Evolutionary conservation across 2,888 invertebrate species (phyloP).

Genomic region (Volucella bombylans): DNA sequence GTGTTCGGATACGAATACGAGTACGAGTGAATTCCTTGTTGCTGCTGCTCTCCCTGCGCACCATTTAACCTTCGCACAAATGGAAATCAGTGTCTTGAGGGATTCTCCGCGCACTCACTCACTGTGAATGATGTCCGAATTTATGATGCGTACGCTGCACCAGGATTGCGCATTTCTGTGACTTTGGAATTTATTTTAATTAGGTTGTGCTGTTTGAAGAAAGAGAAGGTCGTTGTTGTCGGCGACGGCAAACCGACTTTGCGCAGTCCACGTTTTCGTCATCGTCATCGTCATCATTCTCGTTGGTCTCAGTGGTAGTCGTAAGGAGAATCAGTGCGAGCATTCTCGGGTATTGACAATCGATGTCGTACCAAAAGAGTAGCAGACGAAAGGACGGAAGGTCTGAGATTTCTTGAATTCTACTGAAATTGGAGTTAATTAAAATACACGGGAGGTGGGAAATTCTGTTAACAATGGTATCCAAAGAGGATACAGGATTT

Average conservation of each 20-base stretch:
- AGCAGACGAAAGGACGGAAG: slow-evolving; percentile 13
- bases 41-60: slow-evolving; percentile 11
- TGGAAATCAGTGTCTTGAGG: slow-evolving; percentile 74
- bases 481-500: slow-evolving; percentile 58
- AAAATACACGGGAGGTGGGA: slow-evolving; percentile 73
- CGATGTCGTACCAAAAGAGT: slow-evolving; percentile 39
- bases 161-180: slow-evolving; percentile 73
- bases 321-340: slow-evolving; percentile 65
- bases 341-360: slow-evolving; percentile 63
- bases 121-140: slow-evolving; percentile 74
- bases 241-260: slow-evolving; percentile 16
- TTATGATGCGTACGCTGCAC: slow-evolving; percentile 73
- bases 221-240: slow-evolving; percentile 36
- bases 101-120: slow-evolving; percentile 74
- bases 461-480: slow-evolving; percentile 71
- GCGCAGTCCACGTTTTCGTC: slow-evolving; percentile 8
- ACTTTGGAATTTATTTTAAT: slow-evolving; percentile 74
- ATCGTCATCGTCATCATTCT: slow-evolving; percentile 11
- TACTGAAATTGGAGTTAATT: slow-evolving; percentile 70
- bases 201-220: slow-evolving; percentile 70
- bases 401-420: slow-evolving; percentile 54
- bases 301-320: slow-evolving; percentile 26
- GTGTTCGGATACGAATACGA: background rate
- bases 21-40: slow-evolving; percentile 11
- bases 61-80: slow-evolving; percentile 71